These are phyloP conservation scores for Armadillidium nasatum DNA, from an alignment of 1,140 invertebrate species.

Conservation along the genomic window DNA sequence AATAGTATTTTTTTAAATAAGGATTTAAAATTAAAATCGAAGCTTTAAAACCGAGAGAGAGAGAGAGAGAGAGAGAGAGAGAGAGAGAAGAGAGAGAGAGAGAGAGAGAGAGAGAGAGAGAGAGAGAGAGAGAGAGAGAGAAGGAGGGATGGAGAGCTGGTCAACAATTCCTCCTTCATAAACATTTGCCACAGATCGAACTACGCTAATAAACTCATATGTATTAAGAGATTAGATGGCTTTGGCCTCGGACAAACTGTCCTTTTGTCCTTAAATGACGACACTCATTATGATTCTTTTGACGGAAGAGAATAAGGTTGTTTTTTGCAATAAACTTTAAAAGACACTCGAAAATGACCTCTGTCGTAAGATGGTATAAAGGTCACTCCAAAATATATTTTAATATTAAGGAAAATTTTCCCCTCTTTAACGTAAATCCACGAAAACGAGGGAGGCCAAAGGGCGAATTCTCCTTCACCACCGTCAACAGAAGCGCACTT, in stretches of 20 bases:
- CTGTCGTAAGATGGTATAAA: background rate
- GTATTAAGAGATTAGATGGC: background rate
- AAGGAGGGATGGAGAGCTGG: background rate
- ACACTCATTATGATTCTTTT: background rate
- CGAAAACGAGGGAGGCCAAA: background rate
- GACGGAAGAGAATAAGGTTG: constrained; percentile 22
- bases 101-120: background rate
- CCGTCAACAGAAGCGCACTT: no score
- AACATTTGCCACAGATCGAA: constrained; percentile 3
- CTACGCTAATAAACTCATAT: background rate
- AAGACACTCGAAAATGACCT: background rate
- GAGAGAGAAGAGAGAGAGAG: background rate
- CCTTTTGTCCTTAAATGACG: background rate
- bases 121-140: constrained; percentile 20
- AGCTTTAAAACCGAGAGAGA: no score
- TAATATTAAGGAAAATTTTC: background rate
- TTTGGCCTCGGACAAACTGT: background rate
- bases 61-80: constrained; percentile 8
- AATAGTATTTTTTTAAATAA: no score
- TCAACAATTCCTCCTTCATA: background rate
- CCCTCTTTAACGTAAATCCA: background rate
- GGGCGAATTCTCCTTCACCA: background rate
- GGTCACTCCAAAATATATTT: background rate
- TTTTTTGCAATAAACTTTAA: background rate
- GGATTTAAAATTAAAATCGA: background rate